phyloP scores from a whole-genome alignment of 2,888 invertebrate genomes.

The Spicauda simplicius region DNA sequence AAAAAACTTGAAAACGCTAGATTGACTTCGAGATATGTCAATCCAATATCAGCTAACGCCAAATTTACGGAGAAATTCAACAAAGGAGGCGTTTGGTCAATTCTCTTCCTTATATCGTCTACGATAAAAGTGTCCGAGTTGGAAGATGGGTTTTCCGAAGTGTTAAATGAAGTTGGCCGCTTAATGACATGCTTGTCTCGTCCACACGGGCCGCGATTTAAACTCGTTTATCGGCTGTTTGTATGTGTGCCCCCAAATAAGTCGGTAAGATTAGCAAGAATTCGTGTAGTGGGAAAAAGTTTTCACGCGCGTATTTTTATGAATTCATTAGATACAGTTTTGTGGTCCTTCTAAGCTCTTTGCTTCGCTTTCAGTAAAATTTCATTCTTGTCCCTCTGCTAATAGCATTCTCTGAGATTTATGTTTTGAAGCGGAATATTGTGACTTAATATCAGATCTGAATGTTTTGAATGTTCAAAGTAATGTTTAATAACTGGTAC shows the following conservation, averaged over 20 bases:
- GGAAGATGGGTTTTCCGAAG: constrained; percentile 31
- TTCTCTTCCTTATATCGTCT: constrained; percentile 46
- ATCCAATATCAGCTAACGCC: constrained; percentile 53
- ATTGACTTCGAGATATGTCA: constrained; percentile 63
- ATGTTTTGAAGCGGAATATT: constrained; percentile 4
- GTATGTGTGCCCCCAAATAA: constrained; percentile 61
- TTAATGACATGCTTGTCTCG: constrained; percentile 75
- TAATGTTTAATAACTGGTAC: no score
- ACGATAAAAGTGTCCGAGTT: constrained; percentile 46
- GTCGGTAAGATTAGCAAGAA: constrained; percentile 57
- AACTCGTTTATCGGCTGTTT: constrained; percentile 73
- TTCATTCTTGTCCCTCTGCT: not conserved
- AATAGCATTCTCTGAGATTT: constrained; percentile 15
- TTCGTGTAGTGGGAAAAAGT: constrained; percentile 49
- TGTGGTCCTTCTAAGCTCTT: not conserved
- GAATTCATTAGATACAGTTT: constrained; percentile 43
- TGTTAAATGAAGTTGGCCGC: constrained; percentile 47
- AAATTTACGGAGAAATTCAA: constrained; percentile 42
- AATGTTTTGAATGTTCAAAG: not conserved
- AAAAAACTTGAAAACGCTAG: constrained; percentile 57
- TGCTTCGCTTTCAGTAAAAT: not conserved
- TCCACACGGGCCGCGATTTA: constrained; percentile 66
- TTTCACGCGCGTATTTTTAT: constrained; percentile 48
- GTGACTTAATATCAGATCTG: constrained; percentile 4
- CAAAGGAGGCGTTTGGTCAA: constrained; percentile 38